Base-by-base conservation (phyloP, 2,797 vertebrate species). In the Halcyon chelicuti region DNA sequence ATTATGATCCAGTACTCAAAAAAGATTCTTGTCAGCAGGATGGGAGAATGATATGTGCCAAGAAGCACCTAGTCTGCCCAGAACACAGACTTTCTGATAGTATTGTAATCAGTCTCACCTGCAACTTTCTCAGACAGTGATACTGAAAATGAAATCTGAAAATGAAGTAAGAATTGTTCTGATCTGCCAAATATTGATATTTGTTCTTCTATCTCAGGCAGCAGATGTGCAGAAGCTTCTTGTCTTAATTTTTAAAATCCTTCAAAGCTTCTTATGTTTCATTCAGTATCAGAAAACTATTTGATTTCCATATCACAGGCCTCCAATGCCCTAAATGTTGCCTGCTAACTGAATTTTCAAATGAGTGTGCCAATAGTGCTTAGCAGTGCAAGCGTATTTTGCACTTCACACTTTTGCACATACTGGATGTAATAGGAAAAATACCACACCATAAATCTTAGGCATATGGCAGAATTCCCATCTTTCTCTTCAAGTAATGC, bases 251-350 rank as follows among this genome's bases (percentile, higher is more conserved):
- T 35, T 12, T 42, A 77, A 81, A 84, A 67, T 16, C 12, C 21
- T 78, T 90, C 47, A 82, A 91, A 93, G 35, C 2, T 12, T 70
- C 23, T 89, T 22, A 39, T 62, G 11, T 78, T 81, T 71, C 57
- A 55, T 74, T 78, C 21, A 39, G 13, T n/a, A 55, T 70, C 66
- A 88, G 46, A 81, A 81, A 72, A 68, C 61, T 15, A 54, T 67
- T 86, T 88, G 25, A 84, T 86, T 96, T 92, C 51, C n/a, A 5
- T 52, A 67, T 86, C 63, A 82, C n/a, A 85, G 51, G 14, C 39
- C 47, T 90, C 83, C 86, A 71, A 73, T 84, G 70, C 92, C 86
- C 73, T 47, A 62, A 93, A 86, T 72, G 29, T 65, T 90, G 25
- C 75, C 60, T 66, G 25, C 46, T 86, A 68, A 73, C 35, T 55